These are phyloP conservation scores for Habropoda laboriosa DNA, from an alignment of 1,140 invertebrate genomes.

Conservation along the genomic window DNA sequence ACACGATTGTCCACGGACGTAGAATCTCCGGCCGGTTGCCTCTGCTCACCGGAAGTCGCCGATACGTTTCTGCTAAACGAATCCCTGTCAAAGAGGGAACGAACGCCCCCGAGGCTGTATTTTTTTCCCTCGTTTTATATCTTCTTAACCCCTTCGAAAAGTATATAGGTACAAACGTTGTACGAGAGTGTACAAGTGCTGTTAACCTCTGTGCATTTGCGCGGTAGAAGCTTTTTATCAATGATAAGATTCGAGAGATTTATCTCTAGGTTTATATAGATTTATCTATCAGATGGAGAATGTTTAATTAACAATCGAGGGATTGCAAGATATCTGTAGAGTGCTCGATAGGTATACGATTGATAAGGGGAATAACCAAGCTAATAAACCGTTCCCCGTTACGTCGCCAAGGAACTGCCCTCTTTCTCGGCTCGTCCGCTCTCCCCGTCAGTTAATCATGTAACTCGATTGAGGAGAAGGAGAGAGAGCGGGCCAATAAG, in stretches of 20 bases:
- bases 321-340: too few relatives aligned
- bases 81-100: conserved; percentile 51
- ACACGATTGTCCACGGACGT: conserved; percentile 18
- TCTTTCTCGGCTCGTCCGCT: conserved; percentile 27
- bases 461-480: conserved; percentile 79
- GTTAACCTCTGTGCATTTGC: too few relatives aligned
- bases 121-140: background rate
- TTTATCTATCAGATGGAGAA: too few relatives aligned
- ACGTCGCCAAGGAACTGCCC: background rate
- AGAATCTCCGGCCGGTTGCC: conserved; percentile 43
- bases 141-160: background rate
- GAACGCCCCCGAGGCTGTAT: conserved; percentile 5
- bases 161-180: too few relatives aligned
- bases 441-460: conserved; percentile 73
- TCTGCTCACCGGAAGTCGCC: conserved; percentile 59
- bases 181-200: too few relatives aligned
- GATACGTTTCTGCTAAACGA: conserved; percentile 66
- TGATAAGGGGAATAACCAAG: too few relatives aligned
- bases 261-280: too few relatives aligned
- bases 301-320: too few relatives aligned
- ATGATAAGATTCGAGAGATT: too few relatives aligned
- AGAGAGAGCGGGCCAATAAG: conserved; percentile 79
- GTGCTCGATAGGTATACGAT: too few relatives aligned
- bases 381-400: background rate
- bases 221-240: too few relatives aligned